These are phyloP conservation scores for Nicator chloris DNA, from an alignment of 2,113 vertebrate species.

Conservation along the genomic window DNA sequence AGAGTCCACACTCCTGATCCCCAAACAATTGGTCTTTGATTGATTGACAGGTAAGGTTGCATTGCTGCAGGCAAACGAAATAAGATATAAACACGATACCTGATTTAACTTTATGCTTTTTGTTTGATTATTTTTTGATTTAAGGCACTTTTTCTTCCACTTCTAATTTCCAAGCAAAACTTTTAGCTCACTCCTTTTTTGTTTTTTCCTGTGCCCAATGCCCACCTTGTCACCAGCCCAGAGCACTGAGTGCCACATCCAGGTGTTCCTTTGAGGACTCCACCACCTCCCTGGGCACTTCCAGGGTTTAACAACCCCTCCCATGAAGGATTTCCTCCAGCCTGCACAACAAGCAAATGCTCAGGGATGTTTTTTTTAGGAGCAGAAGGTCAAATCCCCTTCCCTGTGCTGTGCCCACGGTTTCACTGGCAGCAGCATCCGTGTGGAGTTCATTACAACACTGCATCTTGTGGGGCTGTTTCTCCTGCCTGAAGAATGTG, in stretches of 20 bases:
- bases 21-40: too few species aligned
- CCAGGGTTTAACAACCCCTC: neutral
- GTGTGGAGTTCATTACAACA: rapidly evolving
- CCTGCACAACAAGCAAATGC: rapidly evolving
- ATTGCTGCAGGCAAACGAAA: too few species aligned
- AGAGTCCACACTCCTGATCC: too few species aligned
- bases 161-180: too few species aligned
- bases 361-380: neutral
- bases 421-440: neutral
- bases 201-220: too few species aligned
- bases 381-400: neutral
- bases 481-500: neutral
- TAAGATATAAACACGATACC: too few species aligned
- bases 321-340: neutral
- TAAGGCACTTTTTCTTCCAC: too few species aligned
- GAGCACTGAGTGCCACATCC: neutral
- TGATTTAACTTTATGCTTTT: too few species aligned
- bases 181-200: too few species aligned
- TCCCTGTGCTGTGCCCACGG: neutral
- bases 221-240: neutral
- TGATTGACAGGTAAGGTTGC: too few species aligned
- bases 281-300: neutral
- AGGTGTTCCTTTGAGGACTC: neutral
- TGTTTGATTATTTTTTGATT: too few species aligned
- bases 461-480: neutral